phyloP scores from a whole-genome alignment of 2,888 invertebrate species.

The Criorhina ranunculi region DNA sequence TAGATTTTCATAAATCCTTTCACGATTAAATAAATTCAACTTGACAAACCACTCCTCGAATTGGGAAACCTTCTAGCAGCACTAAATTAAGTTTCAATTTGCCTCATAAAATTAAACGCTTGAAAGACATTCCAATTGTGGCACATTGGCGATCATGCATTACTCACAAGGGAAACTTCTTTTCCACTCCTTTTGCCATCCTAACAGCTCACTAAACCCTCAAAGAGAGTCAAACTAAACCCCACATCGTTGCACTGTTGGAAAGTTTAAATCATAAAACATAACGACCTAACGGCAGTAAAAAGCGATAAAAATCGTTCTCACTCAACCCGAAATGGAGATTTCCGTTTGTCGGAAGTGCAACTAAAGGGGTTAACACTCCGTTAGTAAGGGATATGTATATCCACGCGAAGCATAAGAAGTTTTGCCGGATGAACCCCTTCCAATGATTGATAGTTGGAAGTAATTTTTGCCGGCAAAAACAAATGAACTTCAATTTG shows the following conservation, averaged over 20 bases:
- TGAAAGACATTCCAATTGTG: conserved; percentile 30
- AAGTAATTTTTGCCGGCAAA: conserved; percentile 47
- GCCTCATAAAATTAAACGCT: conserved; percentile 49
- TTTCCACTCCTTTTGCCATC: background rate
- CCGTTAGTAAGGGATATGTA: conserved; percentile 9
- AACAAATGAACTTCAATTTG: conserved; percentile 66
- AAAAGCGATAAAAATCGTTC: conserved; percentile 56
- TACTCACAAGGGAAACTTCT: conserved; percentile 23
- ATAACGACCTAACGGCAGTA: conserved; percentile 41
- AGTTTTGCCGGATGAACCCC: conserved; percentile 8
- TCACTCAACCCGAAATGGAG: conserved; percentile 57
- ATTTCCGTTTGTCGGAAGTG: conserved; percentile 68
- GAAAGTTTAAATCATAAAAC: conserved; percentile 60
- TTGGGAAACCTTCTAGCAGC: background rate
- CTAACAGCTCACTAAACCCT: background rate
- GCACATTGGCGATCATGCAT: conserved; percentile 21
- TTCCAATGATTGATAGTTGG: conserved; percentile 63
- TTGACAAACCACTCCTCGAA: background rate
- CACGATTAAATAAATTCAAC: background rate
- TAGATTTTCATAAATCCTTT: background rate
- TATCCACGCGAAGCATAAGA: background rate
- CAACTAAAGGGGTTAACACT: conserved; percentile 57
- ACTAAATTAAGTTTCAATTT: conserved; percentile 51
- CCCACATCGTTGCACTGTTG: no score
- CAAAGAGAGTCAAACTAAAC: background rate